phyloP scores from a whole-genome alignment of 2,888 invertebrate species.

The Eurytoma adleriae region DNA sequence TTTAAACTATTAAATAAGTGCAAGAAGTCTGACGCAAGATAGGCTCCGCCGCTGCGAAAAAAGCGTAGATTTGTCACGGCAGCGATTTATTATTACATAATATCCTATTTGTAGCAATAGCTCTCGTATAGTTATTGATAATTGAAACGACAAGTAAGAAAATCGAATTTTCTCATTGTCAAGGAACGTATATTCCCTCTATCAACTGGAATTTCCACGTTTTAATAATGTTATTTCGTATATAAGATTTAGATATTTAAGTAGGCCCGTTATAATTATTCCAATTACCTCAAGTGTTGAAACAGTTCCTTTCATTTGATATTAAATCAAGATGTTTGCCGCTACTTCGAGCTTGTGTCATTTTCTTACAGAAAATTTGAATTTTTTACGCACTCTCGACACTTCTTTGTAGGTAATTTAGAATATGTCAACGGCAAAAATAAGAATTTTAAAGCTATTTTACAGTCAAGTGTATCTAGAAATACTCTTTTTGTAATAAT shows the following conservation, averaged over 20 bases:
- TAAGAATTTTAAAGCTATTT: slow-evolving; percentile 14
- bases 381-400: slow-evolving; percentile 36
- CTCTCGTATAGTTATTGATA: slow-evolving; percentile 9
- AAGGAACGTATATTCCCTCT: slow-evolving; percentile 65
- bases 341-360: slow-evolving; percentile 21
- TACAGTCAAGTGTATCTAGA: slow-evolving; percentile 38
- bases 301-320: slow-evolving; percentile 69
- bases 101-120: too few relatives aligned
- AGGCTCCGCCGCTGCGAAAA: slow-evolving; percentile 71
- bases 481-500: slow-evolving; percentile 16
- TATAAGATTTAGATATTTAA: slow-evolving; percentile 56
- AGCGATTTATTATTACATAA: slow-evolving; percentile 62
- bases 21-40: slow-evolving; percentile 19
- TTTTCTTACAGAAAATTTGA: slow-evolving; percentile 2
- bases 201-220: slow-evolving; percentile 63
- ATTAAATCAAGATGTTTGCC: slow-evolving; percentile 28
- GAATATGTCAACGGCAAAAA: slow-evolving; percentile 28
- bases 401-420: slow-evolving; percentile 47
- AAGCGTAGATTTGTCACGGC: slow-evolving; percentile 71
- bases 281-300: slow-evolving; percentile 72
- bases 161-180: slow-evolving; percentile 28
- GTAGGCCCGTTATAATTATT: slow-evolving; percentile 63
- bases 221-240: slow-evolving; percentile 47
- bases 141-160: slow-evolving; percentile 54
- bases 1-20: not conserved